Percentiles rank a stretch among this genome's conserved stretches.
Evolutionary conservation across 2,888 invertebrate genomes (phyloP).

Genomic region (Monopis laevigella): DNA sequence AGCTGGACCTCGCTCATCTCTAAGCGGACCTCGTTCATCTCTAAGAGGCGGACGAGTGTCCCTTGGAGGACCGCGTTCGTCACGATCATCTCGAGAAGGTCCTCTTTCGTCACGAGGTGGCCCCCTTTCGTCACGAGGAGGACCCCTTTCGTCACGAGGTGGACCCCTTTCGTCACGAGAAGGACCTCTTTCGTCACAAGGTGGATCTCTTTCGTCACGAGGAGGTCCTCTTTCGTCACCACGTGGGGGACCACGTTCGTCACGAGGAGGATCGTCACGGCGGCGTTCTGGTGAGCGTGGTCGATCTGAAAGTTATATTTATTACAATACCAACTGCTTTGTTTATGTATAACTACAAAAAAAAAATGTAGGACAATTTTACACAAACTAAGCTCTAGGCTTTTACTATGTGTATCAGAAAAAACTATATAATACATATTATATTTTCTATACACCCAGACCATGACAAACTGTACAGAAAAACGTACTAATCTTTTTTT

Average conservation of each 20-base stretch:
- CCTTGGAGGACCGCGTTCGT: background rate
- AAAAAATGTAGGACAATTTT: too few species aligned
- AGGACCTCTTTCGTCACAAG: constrained; percentile 18
- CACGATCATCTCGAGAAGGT: constrained; percentile 25
- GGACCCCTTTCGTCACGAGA: constrained; percentile 2
- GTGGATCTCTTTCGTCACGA: constrained; percentile 23
- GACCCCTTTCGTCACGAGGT: constrained; percentile 12
- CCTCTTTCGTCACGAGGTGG: constrained; percentile 21
- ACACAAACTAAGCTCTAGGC: too few species aligned
- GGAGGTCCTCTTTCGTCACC: constrained; percentile 15
- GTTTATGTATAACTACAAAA: too few species aligned
- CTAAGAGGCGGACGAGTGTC: constrained; percentile 10
- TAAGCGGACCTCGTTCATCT: constrained; percentile 16
- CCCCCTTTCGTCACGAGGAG: constrained; percentile 11
- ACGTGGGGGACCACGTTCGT: constrained; percentile 16
- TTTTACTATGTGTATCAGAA: too few species aligned
- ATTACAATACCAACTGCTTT: too few species aligned
- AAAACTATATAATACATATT: too few species aligned
- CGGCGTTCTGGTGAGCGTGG: constrained; percentile 33
- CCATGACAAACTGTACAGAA: too few species aligned
- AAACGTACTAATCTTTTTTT: too few species aligned
- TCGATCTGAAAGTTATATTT: too few species aligned
- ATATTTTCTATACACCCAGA: too few species aligned
- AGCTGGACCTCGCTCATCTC: constrained; percentile 12
- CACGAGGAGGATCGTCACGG: constrained; percentile 22